Evolutionary conservation across 2,113 vertebrate species (phyloP), one percentile per base, ranked within the genome.

Genomic region (Corythornis cristatus): DNA sequence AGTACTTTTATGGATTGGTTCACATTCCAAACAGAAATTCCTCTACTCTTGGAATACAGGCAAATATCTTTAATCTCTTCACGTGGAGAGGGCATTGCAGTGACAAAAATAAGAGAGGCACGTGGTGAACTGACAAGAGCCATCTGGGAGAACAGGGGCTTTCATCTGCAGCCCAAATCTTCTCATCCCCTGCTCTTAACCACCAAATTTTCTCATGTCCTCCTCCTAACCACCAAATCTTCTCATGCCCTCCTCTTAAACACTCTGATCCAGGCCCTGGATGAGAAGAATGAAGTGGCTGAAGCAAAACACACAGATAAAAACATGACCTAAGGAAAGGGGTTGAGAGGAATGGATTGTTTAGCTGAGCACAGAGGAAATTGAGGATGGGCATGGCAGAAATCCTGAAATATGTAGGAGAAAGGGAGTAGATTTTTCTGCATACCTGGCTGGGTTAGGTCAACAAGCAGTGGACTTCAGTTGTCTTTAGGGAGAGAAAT

Each of bases 341-440:
- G 29, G 89, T 88, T 61, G 50, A 93, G 95, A 87, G 31, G 43
- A 72, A 64, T 68, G 53, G 29, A 75, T 89, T 93, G 73, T 89
- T 96, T 92, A 90, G 73, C 91, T 65, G 86, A 84, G 83, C 48
- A 62, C 71, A 89, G 77, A 90, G 93, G 95, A 95, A 96, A 95
- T 92, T 91, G 89, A 93, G 57, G 53, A 58, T 91, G 78, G 48
- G 84, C 84, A 45, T 68, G 84, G 87, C 65, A 92, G 61, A 90
- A 92, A 92, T 88, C 53, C 86, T 93, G 80, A 95, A 89, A 89
- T 92, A 95, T 82, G 87, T 65, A 91, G 57, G 89, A 93, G 87
- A 84, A 78, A 67, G 40, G 66, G 87, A 67, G 83, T 62, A 84
- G 77, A 86, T 90, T 75, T 82, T 87, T 65, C n/a, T 93, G 78